phyloP scores from a whole-genome alignment of 2,797 vertebrate genomes.

The Anableps anableps region DNA sequence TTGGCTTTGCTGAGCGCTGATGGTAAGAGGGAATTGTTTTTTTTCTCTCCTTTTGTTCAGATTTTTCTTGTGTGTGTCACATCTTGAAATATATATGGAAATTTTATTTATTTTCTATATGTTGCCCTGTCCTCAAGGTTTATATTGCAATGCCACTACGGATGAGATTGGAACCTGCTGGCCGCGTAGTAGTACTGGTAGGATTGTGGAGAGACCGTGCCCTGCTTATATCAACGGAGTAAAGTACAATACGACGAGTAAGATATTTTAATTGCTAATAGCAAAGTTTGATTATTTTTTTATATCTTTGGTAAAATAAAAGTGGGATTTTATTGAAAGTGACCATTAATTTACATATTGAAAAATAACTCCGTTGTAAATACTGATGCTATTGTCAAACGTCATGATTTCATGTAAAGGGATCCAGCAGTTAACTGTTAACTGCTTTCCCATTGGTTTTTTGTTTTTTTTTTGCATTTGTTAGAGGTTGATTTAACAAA shows the following conservation, averaged over 20 bases:
- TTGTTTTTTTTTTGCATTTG: background rate
- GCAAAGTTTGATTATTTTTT: constrained; percentile 19
- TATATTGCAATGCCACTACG: constrained; percentile 92
- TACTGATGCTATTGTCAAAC: background rate
- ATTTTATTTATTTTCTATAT: background rate
- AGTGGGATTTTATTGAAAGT: background rate
- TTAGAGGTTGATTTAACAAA: background rate
- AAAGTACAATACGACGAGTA: constrained; percentile 97
- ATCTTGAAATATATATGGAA: background rate
- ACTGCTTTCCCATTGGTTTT: background rate
- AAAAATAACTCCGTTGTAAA: background rate
- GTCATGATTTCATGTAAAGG: background rate
- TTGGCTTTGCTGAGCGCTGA: constrained; percentile 82
- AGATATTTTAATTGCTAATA: constrained; percentile 65
- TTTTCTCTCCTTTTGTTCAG: background rate
- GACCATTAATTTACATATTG: background rate
- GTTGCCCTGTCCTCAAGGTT: constrained; percentile 68
- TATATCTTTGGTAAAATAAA: background rate
- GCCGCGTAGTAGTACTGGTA: constrained; percentile 89
- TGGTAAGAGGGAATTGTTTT: constrained; percentile 81
- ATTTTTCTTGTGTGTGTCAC: background rate
- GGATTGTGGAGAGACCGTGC: constrained; percentile 92
- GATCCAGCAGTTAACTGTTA: background rate
- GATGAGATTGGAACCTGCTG: constrained; percentile 99
- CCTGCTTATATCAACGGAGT: constrained; percentile 97